Conservation (phyloP, 2,888 invertebrate genomes). For the Phortica okadai region DNA sequence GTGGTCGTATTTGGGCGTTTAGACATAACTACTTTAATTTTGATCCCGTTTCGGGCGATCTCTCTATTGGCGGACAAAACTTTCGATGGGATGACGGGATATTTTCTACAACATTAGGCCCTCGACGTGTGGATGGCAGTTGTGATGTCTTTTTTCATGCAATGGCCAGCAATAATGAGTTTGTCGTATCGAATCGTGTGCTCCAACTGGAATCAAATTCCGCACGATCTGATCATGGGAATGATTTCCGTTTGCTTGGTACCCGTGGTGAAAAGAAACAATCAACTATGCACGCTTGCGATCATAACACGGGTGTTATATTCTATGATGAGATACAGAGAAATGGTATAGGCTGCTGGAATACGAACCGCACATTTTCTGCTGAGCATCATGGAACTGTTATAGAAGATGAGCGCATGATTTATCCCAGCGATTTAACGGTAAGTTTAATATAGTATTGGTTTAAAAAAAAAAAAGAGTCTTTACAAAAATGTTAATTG, state of each 20-base stretch:
- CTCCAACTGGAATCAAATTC: constrained; percentile 79
- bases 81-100: constrained; percentile 90
- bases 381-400: constrained; percentile 79
- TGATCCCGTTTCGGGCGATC: constrained; percentile 83
- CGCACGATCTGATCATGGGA: constrained; percentile 78
- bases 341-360: constrained; percentile 87
- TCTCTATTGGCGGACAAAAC: constrained; percentile 81
- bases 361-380: constrained; percentile 77
- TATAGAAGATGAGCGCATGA: constrained; percentile 80
- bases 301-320: constrained; percentile 80
- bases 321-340: constrained; percentile 84
- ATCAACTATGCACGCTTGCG: constrained; percentile 83
- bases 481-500: constrained; percentile 1
- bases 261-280: constrained; percentile 82
- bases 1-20: constrained; percentile 84
- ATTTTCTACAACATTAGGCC: constrained; percentile 83
- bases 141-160: constrained; percentile 86
- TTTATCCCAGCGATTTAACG: constrained; percentile 84
- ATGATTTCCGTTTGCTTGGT: constrained; percentile 80
- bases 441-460: constrained; percentile 56
- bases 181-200: constrained; percentile 82
- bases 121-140: constrained; percentile 78
- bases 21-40: constrained; percentile 85
- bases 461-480: neutral
- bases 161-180: constrained; percentile 84